Base-by-base conservation (phyloP, 2,113 vertebrate genomes). In the Apodemus sylvaticus region DNA sequence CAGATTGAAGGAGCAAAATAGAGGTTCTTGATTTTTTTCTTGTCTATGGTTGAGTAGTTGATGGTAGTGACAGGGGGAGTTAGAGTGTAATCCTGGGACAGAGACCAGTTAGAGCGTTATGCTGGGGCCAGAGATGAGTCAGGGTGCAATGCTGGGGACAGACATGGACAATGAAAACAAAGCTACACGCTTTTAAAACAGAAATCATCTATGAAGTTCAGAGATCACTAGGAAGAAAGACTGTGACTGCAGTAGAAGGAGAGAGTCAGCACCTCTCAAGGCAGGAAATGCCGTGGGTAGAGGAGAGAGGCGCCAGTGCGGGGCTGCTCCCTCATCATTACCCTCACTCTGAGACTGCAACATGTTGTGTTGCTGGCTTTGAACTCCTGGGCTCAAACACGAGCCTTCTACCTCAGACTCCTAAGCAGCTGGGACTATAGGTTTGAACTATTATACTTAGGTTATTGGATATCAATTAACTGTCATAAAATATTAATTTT, bases 401-500 rank as follows among this genome's bases (percentile, higher is more conserved):
- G 58, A 45, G 66, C 11, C 3, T 68, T 31, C 58, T 0, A 36
- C 34, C 16, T 77, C 2, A 22, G 58, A 48, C n/a, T 58, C 29
- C 4, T 51, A 42, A 53, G 48, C 16, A 66, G 14, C n/a, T 90
- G 31, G 93, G 14, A 55, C 19, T 55, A 66, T 0, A 66, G 24
- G 20, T 36, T 73, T 29, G n/a, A 73, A 48, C 9, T 1, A 53
- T 42, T 24, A 39, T 22, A 45, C 29, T 1, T 10, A 51, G 19
- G 6, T 76, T 60, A 74, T 36, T 62, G 9, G 70, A 53, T 93
- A 90, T n/a, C 31, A 90, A 64, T 0, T 81, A 45, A 85, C 13
- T 58, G 5, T 55, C 42, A 64, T 29, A 94, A 91, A 81, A 45
- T 95, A n/a, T 42, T 93, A 87, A 81, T 94, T 90, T 48, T 95